Evolutionary conservation across 2,113 vertebrate genomes (phyloP).

Genomic region (Ceyx margarethae): DNA sequence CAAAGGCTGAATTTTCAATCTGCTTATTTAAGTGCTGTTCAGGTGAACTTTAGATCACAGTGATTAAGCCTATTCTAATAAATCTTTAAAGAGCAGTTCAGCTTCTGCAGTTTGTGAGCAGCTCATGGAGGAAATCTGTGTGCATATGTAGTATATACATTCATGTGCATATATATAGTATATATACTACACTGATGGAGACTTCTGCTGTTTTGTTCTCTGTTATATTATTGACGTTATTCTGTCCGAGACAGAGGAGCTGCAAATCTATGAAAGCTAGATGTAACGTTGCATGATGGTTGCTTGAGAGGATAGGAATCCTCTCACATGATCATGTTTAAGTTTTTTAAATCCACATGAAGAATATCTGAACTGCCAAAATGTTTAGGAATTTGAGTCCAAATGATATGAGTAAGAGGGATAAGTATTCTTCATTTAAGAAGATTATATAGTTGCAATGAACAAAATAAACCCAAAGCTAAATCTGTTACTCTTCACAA

Average conservation of each 20-base stretch:
- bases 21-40: neutral
- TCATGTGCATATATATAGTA: neutral
- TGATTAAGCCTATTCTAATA: neutral
- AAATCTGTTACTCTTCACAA: neutral
- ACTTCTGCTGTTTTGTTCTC: neutral
- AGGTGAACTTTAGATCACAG: neutral
- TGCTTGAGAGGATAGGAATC: neutral
- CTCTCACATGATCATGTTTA: neutral
- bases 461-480: neutral
- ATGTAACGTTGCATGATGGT: neutral
- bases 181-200: neutral
- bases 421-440: constrained; percentile 29
- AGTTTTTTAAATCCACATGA: constrained; percentile 33
- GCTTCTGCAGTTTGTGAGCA: neutral
- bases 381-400: constrained; percentile 39
- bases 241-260: neutral
- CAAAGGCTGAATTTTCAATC: neutral
- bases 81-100: neutral
- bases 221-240: neutral
- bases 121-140: neutral
- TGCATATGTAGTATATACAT: neutral
- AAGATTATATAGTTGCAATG: neutral
- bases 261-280: neutral
- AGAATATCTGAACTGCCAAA: constrained; percentile 45
- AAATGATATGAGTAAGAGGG: constrained; percentile 20